Base-by-base conservation (phyloP, 2,888 invertebrate species). In the Drosophila mercatorum region DNA sequence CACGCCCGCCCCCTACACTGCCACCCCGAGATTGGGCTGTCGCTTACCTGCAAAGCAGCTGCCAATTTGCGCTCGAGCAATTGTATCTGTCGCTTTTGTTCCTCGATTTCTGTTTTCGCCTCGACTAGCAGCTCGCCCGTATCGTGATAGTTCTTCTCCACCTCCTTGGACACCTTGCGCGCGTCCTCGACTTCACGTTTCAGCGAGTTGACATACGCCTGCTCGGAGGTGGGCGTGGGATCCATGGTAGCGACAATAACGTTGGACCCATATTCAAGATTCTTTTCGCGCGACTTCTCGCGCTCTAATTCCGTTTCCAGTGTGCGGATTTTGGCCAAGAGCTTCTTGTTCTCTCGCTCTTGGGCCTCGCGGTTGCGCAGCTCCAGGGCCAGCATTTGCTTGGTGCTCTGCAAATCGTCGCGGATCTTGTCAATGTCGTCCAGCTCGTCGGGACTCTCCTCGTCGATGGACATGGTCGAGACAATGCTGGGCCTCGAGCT, bases 381-480 rank as follows among this genome's bases (percentile, higher is more conserved):
- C 93, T 98, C 98, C 68, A 97, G 94, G 14, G 97, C 97, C 72
- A 98, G 93, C 94, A 98, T 95, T 93, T 98, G 97, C 92, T 98
- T 98, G 8, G 97, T 97, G 68, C 97, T 97, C 91, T 98, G 97
- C 44, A 98, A 94, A 92, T 98, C 98, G 91, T 98, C 98, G 81
- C 97, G 94, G 22, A 97, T 96, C 91, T 96, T 97, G 89, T 98
- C 98, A 81, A 98, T 97, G 89, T 98, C 98, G 83, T 98, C 97
- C 94, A 97, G 95, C 90, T 97, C 97, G 91, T 97, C 97, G 17
- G 95, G 95, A 83, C 96, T 96, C 63, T 95, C 95, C 85, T 95
- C 95, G 83, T 95, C 95, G n/a, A 94, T 87, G 28, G 90, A 89
- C 65, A 91, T 81, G 2, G 83, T 77, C 0, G 91, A 89, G 2